Evolutionary conservation across 2,888 invertebrate genomes (phyloP).

Genomic region (Phaedon cochleariae): DNA sequence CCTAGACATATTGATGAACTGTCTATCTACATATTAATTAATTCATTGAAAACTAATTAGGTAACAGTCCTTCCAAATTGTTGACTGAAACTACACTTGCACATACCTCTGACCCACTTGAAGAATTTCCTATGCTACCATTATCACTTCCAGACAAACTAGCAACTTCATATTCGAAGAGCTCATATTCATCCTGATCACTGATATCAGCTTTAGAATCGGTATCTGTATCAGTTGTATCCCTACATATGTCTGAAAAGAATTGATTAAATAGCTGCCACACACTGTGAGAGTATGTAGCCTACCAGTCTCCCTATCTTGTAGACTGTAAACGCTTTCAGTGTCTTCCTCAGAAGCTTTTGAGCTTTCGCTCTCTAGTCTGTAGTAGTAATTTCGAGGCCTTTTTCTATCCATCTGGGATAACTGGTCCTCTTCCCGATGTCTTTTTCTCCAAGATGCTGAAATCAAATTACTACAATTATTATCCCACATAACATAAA

Average conservation of each 20-base stretch:
- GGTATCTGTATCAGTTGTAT: slow-evolving; percentile 59
- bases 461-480: slow-evolving; percentile 25
- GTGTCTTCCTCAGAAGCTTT: slow-evolving; percentile 56
- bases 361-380: slow-evolving; percentile 62
- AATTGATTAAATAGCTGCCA: slow-evolving; percentile 45
- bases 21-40: too few relatives aligned
- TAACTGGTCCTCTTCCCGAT: slow-evolving; percentile 35
- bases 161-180: slow-evolving; percentile 62
- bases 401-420: slow-evolving; percentile 41
- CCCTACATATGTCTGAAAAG: slow-evolving; percentile 59
- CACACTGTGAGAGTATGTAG: slow-evolving; percentile 29
- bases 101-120: slow-evolving; percentile 66
- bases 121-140: slow-evolving; percentile 55
- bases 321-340: slow-evolving; percentile 71
- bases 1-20: too few relatives aligned
- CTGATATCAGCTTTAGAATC: slow-evolving; percentile 48
- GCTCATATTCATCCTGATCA: slow-evolving; percentile 45
- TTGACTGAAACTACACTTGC: too few relatives aligned
- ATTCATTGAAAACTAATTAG: too few relatives aligned
- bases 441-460: slow-evolving; percentile 47
- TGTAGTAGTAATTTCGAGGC: slow-evolving; percentile 49
- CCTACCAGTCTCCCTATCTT: slow-evolving; percentile 74
- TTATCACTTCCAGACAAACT: slow-evolving; percentile 64
- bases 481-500: background rate
- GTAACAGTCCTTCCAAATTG: too few relatives aligned